Base-by-base conservation (phyloP, 2,888 invertebrate genomes). In the Mythimna lalbum region DNA sequence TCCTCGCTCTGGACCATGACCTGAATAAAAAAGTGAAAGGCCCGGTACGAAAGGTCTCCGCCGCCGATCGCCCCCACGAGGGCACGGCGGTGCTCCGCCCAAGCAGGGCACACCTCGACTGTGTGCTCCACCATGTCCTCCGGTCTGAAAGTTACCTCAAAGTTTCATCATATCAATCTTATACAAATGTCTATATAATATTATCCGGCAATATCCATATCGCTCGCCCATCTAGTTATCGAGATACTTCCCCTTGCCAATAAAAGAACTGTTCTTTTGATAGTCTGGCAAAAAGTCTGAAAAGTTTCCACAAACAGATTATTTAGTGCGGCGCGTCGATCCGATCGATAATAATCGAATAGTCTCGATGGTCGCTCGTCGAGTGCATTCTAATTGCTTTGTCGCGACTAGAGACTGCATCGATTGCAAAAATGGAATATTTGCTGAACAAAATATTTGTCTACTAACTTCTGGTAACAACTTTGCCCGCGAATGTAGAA, bases 321-420 rank as follows among this genome's bases (percentile, higher is more conserved):
- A 78, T 71, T 72, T 75, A 78, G 17, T 63, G 59, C 31, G 53
- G 62, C 72, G 55, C 71, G 63, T 53, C 67, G 55, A 66, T 66
- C 49, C 19, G 50, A 72, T 70, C 68, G 57, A 72, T 77, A 61
- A 69, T 64, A 82, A 80, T 76, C 66, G 64, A 76, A 79, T 82
- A 71, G 76, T 82, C 83, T 82, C 69, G 67, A 65, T 71, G 69
- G 52, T 62, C 61, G 50, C n/a, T 56, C 56, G 71, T 63, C 69
- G 67, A 56, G 52, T 73, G 68, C 73, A 82, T 82, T 71, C 63
- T 80, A 57, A 83, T 73, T 71, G 77, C 66, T 59, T 53, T 59
- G 71, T 62, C 64, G 59, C 63, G 59, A 62, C 43, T 43, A 43
- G 43, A 43, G 14, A 14, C 61, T 64, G 59, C 49, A 65, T 80